Evolutionary conservation across 2,113 vertebrate species (phyloP).

Genomic region (Paradisaea rubra): DNA sequence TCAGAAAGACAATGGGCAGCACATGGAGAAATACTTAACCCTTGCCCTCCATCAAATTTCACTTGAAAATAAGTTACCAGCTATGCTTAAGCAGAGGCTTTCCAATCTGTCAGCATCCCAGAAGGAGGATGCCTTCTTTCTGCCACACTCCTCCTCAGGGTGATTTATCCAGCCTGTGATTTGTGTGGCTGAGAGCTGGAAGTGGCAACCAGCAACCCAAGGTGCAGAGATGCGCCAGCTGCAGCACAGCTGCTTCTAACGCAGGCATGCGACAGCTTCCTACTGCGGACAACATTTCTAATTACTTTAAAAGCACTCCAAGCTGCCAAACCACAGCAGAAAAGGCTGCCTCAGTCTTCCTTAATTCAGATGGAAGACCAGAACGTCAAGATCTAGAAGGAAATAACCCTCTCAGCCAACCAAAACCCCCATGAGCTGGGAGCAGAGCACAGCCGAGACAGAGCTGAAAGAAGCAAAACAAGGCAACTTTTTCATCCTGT

Average conservation of each 20-base stretch:
- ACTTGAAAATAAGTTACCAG: neutral
- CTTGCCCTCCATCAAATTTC: neutral
- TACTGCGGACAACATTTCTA: neutral
- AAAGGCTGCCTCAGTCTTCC: neutral
- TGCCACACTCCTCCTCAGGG: neutral
- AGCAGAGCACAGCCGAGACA: neutral
- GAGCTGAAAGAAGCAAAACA: neutral
- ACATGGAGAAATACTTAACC: neutral
- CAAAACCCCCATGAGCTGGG: neutral
- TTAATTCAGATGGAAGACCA: neutral
- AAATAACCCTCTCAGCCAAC: neutral
- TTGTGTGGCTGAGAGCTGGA: neutral
- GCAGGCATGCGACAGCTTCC: neutral
- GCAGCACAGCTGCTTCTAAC: neutral
- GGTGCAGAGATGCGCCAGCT: neutral
- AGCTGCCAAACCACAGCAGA: neutral
- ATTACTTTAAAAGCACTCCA: neutral
- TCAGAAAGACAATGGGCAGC: neutral
- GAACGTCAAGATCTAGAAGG: neutral
- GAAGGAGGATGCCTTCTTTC: neutral
- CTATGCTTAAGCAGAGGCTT: neutral
- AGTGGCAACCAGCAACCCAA: neutral
- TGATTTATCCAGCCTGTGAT: neutral
- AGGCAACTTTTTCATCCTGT: neutral
- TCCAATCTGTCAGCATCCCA: neutral